These are phyloP conservation scores for Scolopax rusticola DNA, from an alignment of 2,797 vertebrate species.

Conservation along the genomic window DNA sequence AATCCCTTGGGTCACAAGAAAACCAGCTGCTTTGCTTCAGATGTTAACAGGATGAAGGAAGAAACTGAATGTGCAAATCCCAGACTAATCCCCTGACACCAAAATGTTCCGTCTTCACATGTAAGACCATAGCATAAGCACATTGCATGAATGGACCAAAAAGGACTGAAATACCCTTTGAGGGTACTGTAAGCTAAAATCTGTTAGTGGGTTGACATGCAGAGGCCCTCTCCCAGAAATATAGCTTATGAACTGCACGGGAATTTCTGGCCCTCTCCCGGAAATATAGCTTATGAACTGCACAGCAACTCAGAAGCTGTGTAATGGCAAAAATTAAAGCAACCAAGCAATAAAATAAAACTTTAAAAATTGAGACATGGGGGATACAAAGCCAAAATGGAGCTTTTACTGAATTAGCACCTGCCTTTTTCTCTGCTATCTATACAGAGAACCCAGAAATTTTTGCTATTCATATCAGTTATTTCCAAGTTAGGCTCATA, in stretches of 20 bases:
- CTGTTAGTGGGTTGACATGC: neutral
- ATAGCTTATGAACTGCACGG: neutral
- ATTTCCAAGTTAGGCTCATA: neutral
- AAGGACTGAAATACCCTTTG: neutral
- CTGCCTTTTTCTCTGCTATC: neutral
- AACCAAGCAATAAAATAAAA: neutral
- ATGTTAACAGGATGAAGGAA: neutral
- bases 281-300: neutral
- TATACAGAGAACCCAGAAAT: neutral
- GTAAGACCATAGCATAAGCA: neutral
- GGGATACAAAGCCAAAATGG: neutral
- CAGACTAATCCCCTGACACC: neutral
- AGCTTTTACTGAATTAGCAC: neutral
- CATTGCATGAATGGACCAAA: neutral
- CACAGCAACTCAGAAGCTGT: neutral
- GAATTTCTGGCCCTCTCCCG: fast-evolving
- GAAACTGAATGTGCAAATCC: neutral
- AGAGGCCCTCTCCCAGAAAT: fast-evolving
- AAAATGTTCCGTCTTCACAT: neutral
- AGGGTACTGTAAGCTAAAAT: neutral
- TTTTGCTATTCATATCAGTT: neutral
- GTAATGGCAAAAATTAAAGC: neutral
- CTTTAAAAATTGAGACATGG: neutral
- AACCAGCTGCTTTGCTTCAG: neutral
- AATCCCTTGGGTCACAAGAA: neutral